Base-by-base conservation (phyloP, 2,797 vertebrate genomes). In the Loris lydekkerianus region DNA sequence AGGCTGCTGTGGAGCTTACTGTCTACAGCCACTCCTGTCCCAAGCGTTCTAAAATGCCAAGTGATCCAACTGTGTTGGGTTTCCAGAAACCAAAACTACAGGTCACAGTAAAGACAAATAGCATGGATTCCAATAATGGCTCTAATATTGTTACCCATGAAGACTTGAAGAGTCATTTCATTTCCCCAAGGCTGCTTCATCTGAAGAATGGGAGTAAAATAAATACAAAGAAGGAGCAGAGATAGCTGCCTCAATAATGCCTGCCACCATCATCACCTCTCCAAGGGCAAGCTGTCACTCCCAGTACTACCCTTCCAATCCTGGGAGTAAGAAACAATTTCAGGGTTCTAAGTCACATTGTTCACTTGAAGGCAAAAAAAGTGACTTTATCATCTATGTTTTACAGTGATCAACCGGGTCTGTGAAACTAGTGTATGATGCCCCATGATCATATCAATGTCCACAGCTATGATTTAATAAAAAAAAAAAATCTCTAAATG, bases 191-290 rank as follows among this genome's bases (percentile, higher is more conserved):
- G 80, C 18, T 56, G 40, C 43, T 91, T 86, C 76, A 93, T 37
- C 65, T 84, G 37, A 40, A 95, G 37, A 95, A 89, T 43, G 43
- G 10, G 69, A 86, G 75, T 58, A 83, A 70, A 91, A 37, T 84
- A 92, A 77, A 85, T 43, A 75, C 60, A 67, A 49, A 40, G 23
- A 89, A 96, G 60, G 86, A 88, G 77, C 18, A 94, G 65, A 96
- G 86, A 85, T 46, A 0, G 0, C 31, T 89, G 72, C 8, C 18
- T 76, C 65, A 14, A 17, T 56, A 84, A 93, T 65, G n/a, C 70
- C 11, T 72, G 21, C 73, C 20, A 49, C 37, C 58, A 77, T n/a
- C 9, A 77, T 14, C 40, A 69, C 63, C 63, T 91, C 53, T 69
- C 81, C 46, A 65, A 81, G 23, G 10, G 40, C 86, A 37, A 82